Base-by-base conservation (phyloP, 2,113 vertebrate species). In the Lepidiolamprologus cunningtoni region DNA sequence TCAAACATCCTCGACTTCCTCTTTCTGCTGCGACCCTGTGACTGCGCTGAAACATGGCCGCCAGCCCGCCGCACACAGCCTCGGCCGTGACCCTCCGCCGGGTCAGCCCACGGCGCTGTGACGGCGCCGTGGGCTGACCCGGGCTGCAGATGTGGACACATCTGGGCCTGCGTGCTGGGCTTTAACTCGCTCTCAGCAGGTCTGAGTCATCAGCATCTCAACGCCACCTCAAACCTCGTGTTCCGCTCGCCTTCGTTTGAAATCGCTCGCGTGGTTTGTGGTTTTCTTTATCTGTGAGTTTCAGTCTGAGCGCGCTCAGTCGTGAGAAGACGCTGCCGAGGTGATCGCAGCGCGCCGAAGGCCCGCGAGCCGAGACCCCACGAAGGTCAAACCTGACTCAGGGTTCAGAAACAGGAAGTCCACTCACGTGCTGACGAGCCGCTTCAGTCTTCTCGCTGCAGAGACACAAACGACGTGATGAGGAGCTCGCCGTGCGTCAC, bases 301-400 rank as follows among this genome's bases (percentile, higher is more conserved):
- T 26, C 37, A 26, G 42, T 31, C 6, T 73, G 71, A 76, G 42
- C 2, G 17, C 16, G 16, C 40, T 76, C 16, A 76, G 40, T 14
- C 3, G 5, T 73, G 40, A 9, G 40, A 78, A 50, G 9, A 50
- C 4, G 23, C 6, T 17, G 23, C 5, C 2, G 0, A 2, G 71
- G 0, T 0, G 71, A 47, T 47, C 3, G 6, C 6, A 45, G 42
- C 6, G 3, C 3, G 26, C 2, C 1, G 8, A 71, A 23, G 63
- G 4, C 9, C 31, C 2, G 17, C 31, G 3, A 19, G 63, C 63
- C 4, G n/a, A 68, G 40, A 73, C 3, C 8, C 57, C 23, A 31
- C 11, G 9, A 42, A 66, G 40, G 40, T 28, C 42, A 40, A 33
- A 31, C 13, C 47, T 37, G 47, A 71, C 61, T 71, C 81, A 54